Conservation (phyloP, 2,797 vertebrate species). For the Rhinichthys osculus region DNA sequence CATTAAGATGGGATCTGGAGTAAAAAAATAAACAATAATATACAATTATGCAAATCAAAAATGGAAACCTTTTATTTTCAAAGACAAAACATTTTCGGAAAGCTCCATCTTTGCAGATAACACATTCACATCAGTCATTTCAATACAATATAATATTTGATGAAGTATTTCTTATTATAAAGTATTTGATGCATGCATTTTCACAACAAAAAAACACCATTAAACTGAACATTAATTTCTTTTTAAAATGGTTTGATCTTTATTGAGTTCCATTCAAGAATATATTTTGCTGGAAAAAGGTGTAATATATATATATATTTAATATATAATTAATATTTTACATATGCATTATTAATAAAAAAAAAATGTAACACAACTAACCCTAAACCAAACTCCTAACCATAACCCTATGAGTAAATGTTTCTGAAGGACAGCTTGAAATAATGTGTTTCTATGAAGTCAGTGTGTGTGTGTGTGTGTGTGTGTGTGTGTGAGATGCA, state of each 20-base stretch:
- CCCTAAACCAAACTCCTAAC: too few relatives aligned
- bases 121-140: not conserved
- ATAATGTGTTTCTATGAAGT: too few relatives aligned
- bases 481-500: too few relatives aligned
- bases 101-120: not conserved
- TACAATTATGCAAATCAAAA: not conserved
- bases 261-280: not conserved
- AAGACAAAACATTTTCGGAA: not conserved
- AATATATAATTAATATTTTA: not conserved
- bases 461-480: too few relatives aligned
- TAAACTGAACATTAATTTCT: not conserved
- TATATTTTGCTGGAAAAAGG: not conserved
- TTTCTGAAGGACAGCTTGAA: too few relatives aligned
- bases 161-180: not conserved
- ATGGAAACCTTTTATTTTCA: not conserved
- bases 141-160: not conserved
- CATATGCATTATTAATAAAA: not conserved
- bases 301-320: too few relatives aligned
- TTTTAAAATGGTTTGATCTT: not conserved
- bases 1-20: not conserved
- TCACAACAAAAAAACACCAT: not conserved
- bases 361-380: not conserved
- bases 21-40: not conserved
- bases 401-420: too few relatives aligned
- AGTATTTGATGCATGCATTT: not conserved